These are phyloP conservation scores for Podiceps cristatus DNA, from an alignment of 2,113 vertebrate genomes.

Conservation along the genomic window DNA sequence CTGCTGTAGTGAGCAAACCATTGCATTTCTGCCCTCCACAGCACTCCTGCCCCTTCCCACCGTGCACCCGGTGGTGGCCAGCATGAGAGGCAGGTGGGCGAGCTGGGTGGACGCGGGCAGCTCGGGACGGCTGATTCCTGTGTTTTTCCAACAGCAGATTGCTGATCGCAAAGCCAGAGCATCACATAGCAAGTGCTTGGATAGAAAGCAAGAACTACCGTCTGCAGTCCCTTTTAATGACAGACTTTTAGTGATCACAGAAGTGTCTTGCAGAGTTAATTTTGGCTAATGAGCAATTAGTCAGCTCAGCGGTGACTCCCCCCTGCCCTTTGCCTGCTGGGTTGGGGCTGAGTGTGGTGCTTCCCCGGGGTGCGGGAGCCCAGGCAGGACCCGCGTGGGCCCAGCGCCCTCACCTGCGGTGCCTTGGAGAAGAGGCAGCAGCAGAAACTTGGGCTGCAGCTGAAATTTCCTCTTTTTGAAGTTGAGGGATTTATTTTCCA, in stretches of 20 bases:
- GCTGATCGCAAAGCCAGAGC: neutral
- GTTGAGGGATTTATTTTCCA: neutral
- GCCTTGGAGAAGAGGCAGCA: neutral
- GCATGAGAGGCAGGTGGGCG: fast-evolving
- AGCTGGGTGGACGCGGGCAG: neutral
- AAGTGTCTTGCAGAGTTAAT: slow-evolving; percentile 4
- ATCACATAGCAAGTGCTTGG: neutral
- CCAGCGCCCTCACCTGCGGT: fast-evolving
- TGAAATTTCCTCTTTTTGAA: neutral
- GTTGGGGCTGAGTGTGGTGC: neutral
- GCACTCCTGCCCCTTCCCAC: neutral
- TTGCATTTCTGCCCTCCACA: neutral
- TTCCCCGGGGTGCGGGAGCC: neutral
- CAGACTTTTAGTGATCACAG: slow-evolving; percentile 24
- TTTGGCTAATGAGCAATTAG: slow-evolving; percentile 44
- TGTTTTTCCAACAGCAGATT: neutral
- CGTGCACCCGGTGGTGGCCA: neutral
- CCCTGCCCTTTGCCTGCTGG: neutral
- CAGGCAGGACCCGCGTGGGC: neutral
- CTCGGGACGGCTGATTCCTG: fast-evolving
- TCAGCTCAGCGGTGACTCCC: neutral
- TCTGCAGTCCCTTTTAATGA: neutral
- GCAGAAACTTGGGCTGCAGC: neutral
- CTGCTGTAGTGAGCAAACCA: neutral
- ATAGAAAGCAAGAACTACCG: neutral